Base-by-base conservation (phyloP, 1,140 invertebrate genomes). In the Cherax quadricarinatus region DNA sequence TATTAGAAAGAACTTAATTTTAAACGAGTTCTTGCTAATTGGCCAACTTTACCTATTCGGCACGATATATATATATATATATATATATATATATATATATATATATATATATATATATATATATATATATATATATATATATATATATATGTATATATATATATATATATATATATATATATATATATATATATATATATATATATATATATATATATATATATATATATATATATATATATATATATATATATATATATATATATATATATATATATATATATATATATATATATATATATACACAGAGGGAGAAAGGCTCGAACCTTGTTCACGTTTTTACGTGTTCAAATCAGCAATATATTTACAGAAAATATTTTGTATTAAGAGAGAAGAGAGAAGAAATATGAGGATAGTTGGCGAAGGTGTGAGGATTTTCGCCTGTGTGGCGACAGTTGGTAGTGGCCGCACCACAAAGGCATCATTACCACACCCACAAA, bases 161-260 rank as follows among this genome's bases (percentile, higher is more conserved):
- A 4, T 80, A 80, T 80, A 80, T 80, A 80, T 80, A 80, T 80
- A 80, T 80, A 80, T 80, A 80, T 80, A 80, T 80, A 80, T 80
- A 80, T 80, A 80, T 80, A 80, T 80, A 80, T 80, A 80, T 80
- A 80, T 80, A 80, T 80, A 2, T 80, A 80, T 80, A 80, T 80
- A 80, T 80, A 80, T 80, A 2, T 80, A 80, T 80, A 80, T 80
- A 80, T 80, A 80, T 80, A 80, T 80, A 80, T 80, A 80, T 80
- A 80, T 80, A 80, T 80, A 80, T 80, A 80, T 80, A 80, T 80
- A 41, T 80, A 41, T 80, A 70, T 70, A 70, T 70, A 70, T 70
- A 70, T 70, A 70, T 70, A 70, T 70, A 70, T 70, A 70, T 70
- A 70, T 70, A 70, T 70, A 70, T 70, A 70, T 70, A 70, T 70